Percentiles rank a stretch among this genome's conserved stretches.
Evolutionary conservation across 2,113 vertebrate genomes (phyloP).

Genomic region (Lethenteron reissneri): DNA sequence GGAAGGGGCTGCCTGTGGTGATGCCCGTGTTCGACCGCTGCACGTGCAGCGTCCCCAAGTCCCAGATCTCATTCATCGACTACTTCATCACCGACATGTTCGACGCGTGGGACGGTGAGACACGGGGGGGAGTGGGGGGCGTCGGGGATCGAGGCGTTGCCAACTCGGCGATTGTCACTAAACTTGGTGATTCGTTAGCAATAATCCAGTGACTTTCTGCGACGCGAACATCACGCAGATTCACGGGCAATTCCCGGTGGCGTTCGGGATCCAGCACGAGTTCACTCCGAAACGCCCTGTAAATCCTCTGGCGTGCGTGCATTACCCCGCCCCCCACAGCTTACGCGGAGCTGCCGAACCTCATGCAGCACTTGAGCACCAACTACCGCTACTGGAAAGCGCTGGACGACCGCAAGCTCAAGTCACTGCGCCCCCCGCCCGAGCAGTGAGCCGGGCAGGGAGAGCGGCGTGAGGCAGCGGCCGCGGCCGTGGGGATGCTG

Average conservation of each 20-base stretch:
- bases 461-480: too few species aligned
- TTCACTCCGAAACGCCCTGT: background rate
- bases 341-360: conserved; percentile 60
- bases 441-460: conserved; percentile 21
- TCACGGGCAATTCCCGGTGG: background rate
- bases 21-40: conserved; percentile 92
- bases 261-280: background rate
- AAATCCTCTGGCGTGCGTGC: background rate
- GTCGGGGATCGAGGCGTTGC: background rate
- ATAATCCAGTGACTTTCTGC: too few species aligned
- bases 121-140: background rate
- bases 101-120: conserved; percentile 80
- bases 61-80: conserved; percentile 92
- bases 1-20: conserved; percentile 67
- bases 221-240: background rate
- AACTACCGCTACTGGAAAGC: conserved; percentile 95
- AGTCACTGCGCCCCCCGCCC: conserved; percentile 47
- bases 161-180: background rate
- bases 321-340: conserved; percentile 27
- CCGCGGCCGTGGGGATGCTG: too few species aligned
- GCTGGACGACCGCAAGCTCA: conserved; percentile 70
- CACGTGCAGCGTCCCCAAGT: conserved; percentile 84
- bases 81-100: conserved; percentile 98
- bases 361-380: conserved; percentile 66
- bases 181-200: background rate